phyloP scores from a whole-genome alignment of 2,888 invertebrate species.

The Atherix ibis region DNA sequence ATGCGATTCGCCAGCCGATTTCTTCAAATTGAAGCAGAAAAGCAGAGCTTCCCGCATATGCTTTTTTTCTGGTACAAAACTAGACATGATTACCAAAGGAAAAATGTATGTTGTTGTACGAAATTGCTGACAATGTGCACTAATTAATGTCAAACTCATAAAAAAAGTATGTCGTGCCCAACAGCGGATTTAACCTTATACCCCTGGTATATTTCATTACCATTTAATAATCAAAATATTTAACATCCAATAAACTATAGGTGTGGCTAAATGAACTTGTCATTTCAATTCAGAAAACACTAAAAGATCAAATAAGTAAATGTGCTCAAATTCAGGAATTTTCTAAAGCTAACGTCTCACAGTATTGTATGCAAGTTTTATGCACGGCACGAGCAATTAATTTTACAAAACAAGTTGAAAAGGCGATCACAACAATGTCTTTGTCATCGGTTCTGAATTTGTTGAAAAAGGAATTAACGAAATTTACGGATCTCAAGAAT shows the following conservation, averaged over 20 bases:
- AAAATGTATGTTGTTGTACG: no score
- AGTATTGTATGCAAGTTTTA: conserved; percentile 50
- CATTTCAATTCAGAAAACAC: conserved; percentile 61
- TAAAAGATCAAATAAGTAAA: conserved; percentile 49
- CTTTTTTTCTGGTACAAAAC: no score
- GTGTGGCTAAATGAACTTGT: conserved; percentile 45
- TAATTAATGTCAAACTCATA: no score
- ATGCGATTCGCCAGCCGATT: no score
- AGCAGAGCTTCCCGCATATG: no score
- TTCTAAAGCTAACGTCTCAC: conserved; percentile 35
- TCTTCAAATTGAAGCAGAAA: no score
- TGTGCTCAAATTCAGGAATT: conserved; percentile 38
- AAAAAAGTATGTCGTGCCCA: no score
- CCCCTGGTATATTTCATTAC: not conserved
- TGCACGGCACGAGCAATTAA: conserved; percentile 71
- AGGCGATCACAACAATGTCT: conserved; percentile 52
- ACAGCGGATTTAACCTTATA: no score
- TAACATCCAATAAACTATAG: conserved; percentile 12
- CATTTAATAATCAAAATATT: not conserved
- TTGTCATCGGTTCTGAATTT: conserved; percentile 37
- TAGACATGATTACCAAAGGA: no score
- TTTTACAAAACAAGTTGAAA: conserved; percentile 74
- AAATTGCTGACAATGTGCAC: no score
- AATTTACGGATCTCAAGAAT: conserved; percentile 22
- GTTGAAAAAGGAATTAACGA: conserved; percentile 32